A percentile compares a stretch with the other conserved stretches of the same genome.
phyloP scores from a whole-genome alignment of 2,888 invertebrate genomes.

The Diploptera punctata region DNA sequence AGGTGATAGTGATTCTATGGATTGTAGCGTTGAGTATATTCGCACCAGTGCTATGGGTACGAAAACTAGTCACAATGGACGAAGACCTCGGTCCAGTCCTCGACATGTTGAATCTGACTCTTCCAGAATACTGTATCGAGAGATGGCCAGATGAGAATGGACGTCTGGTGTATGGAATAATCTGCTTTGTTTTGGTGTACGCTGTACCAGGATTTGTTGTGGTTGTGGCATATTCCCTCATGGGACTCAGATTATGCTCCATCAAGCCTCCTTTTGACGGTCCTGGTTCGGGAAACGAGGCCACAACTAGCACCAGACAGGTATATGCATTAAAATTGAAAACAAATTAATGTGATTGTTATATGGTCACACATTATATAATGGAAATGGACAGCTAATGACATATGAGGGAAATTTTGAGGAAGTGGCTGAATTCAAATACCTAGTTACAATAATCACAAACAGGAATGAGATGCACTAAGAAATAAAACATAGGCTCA shows the following conservation, averaged over 20 bases:
- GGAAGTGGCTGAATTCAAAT: too few relatives aligned
- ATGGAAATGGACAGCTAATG: too few relatives aligned
- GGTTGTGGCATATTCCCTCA: slow-evolving; percentile 64
- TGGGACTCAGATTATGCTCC: slow-evolving; percentile 73
- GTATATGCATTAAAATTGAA: too few relatives aligned
- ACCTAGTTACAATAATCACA: too few relatives aligned
- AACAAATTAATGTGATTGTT: too few relatives aligned
- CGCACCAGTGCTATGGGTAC: slow-evolving; percentile 66
- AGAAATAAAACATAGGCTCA: too few relatives aligned
- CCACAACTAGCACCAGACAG: slow-evolving; percentile 70
- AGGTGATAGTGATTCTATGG: slow-evolving; percentile 68
- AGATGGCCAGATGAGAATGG: slow-evolving; percentile 58
- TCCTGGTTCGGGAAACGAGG: slow-evolving; percentile 64
- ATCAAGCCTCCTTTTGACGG: slow-evolving; percentile 72
- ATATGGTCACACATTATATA: too few relatives aligned
- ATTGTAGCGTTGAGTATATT: slow-evolving; percentile 69
- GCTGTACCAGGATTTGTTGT: slow-evolving; percentile 69
- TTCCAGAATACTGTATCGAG: slow-evolving; percentile 63
- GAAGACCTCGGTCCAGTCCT: too few relatives aligned
- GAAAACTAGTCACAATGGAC: slow-evolving; percentile 46
- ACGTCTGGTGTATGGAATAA: slow-evolving; percentile 59
- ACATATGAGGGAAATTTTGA: too few relatives aligned
- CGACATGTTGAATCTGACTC: neutral
- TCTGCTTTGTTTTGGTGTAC: slow-evolving; percentile 77
- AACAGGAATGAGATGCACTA: too few relatives aligned